These are phyloP conservation scores for Phyllotreta striolata DNA, from an alignment of 2,888 invertebrate genomes.

Conservation along the genomic window DNA sequence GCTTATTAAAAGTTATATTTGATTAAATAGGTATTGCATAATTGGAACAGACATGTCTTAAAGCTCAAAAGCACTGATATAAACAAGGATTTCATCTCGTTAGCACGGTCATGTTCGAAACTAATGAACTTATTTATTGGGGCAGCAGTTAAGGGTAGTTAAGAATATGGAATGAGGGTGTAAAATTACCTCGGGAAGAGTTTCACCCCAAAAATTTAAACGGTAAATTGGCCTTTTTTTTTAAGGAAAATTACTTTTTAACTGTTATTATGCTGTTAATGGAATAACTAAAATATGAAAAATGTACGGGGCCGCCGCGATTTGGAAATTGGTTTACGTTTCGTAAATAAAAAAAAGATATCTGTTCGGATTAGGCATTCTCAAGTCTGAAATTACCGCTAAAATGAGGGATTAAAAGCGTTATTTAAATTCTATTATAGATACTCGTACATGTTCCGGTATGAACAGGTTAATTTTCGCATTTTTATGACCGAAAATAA, in stretches of 20 bases:
- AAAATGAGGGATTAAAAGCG: slow-evolving; percentile 18
- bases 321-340: slow-evolving; percentile 10
- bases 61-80: background rate
- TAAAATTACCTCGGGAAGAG: slow-evolving; percentile 7
- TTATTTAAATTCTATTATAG: background rate
- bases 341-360: slow-evolving; percentile 16
- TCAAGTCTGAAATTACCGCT: slow-evolving; percentile 12
- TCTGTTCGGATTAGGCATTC: slow-evolving; percentile 12
- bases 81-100: background rate
- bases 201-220: slow-evolving; percentile 14
- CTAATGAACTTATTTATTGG: slow-evolving; percentile 22
- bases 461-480: no score
- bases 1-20: slow-evolving; percentile 2
- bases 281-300: slow-evolving; percentile 21
- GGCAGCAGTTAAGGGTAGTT: slow-evolving; percentile 19
- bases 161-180: slow-evolving; percentile 7
- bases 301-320: slow-evolving; percentile 11
- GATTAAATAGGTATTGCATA: no score
- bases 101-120: slow-evolving; percentile 8
- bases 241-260: slow-evolving; percentile 17
- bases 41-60: background rate
- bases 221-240: slow-evolving; percentile 19
- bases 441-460: no score
- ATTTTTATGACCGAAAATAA: no score
- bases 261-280: slow-evolving; percentile 18